Conservation (phyloP, 2,797 vertebrate genomes). For the Fistularia tabacaria region DNA sequence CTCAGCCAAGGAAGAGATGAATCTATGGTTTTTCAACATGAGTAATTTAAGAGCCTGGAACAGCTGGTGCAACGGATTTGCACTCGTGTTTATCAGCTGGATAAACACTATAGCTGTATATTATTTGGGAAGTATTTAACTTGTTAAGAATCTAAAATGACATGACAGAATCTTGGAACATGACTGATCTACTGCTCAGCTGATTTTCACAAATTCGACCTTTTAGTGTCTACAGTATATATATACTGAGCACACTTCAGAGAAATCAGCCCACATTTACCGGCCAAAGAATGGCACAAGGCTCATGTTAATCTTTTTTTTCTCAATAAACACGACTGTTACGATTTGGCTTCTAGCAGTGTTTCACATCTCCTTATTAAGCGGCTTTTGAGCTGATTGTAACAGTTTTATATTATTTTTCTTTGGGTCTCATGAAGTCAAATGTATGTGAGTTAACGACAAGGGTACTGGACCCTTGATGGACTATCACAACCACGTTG, state of each 20-base stretch:
- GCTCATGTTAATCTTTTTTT: no score
- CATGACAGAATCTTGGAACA: no score
- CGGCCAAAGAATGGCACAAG: no score
- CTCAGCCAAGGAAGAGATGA: constrained; percentile 40
- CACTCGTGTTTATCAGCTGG: constrained; percentile 48
- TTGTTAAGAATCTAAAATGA: no score
- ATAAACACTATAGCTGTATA: not conserved
- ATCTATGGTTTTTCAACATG: constrained; percentile 45
- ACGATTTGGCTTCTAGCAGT: no score
- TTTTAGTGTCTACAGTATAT: no score
- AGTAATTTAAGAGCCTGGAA: constrained; percentile 52
- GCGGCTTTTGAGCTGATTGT: not conserved
- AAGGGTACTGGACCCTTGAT: constrained; percentile 4
- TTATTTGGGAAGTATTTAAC: no score
- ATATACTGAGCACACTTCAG: no score
- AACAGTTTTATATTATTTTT: not conserved
- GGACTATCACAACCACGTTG: constrained; percentile 35
- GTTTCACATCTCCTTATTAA: not conserved
- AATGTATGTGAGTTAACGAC: constrained; percentile 19
- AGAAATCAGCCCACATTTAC: no score
- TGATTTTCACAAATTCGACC: no score
- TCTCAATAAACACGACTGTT: no score
- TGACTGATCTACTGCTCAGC: no score
- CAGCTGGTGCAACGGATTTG: constrained; percentile 59
- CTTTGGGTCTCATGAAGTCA: not conserved